Evolutionary conservation across 2,113 vertebrate genomes (phyloP).

Genomic region (Oxyruncus cristatus): DNA sequence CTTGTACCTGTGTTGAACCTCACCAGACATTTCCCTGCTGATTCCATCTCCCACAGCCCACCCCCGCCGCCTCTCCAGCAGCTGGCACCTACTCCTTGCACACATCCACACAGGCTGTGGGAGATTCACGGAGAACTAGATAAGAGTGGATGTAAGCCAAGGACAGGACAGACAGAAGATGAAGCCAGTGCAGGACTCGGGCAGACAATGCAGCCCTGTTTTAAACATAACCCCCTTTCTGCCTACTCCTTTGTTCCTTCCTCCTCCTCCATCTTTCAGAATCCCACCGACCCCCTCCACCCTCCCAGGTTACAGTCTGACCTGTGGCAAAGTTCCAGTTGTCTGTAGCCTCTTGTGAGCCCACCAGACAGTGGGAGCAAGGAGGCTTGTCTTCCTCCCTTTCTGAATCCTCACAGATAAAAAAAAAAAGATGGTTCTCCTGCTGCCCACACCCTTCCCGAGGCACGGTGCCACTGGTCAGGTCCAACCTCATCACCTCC

Average conservation of each 20-base stretch:
- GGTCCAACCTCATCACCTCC: background rate
- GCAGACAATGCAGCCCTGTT: background rate
- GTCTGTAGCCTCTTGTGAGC: background rate
- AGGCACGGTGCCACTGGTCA: accelerated
- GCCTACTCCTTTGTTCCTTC: background rate
- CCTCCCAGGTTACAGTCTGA: background rate
- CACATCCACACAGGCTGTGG: background rate
- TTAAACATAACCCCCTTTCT: background rate
- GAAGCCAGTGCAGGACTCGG: background rate
- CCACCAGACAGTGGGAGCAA: background rate
- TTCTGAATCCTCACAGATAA: background rate
- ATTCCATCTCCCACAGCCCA: background rate
- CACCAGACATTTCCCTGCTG: background rate
- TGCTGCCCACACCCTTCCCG: background rate
- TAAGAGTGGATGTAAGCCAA: background rate
- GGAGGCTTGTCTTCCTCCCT: background rate
- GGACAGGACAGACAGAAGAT: background rate
- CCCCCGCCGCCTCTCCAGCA: background rate
- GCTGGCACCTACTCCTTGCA: background rate
- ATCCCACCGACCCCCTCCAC: background rate
- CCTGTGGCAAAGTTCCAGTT: background rate
- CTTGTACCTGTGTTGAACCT: accelerated
- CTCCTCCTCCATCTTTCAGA: background rate
- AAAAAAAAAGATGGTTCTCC: background rate
- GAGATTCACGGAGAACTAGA: accelerated